phyloP scores from a whole-genome alignment of 2,797 vertebrate species.

The Acanthiza pusilla region DNA sequence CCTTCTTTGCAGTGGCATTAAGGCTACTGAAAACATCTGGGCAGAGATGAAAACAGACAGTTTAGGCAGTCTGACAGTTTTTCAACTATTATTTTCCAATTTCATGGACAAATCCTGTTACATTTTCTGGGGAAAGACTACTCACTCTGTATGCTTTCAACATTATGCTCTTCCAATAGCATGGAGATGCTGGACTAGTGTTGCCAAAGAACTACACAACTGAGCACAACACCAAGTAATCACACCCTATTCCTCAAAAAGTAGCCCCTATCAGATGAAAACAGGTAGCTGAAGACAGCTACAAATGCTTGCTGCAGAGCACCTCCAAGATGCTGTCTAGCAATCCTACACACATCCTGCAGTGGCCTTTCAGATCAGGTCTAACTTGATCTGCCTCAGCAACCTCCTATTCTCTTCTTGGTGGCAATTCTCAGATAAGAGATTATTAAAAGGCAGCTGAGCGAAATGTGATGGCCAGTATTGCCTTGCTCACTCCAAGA shows the following conservation, averaged over 20 bases:
- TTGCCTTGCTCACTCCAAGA: not conserved
- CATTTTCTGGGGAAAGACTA: not conserved
- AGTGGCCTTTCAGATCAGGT: not conserved
- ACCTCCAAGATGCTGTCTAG: not conserved
- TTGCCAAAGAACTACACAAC: not conserved
- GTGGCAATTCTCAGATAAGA: not conserved
- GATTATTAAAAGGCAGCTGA: not conserved
- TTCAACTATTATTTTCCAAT: not conserved
- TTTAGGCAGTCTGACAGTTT: not conserved
- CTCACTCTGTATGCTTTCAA: not conserved
- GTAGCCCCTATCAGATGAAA: not conserved
- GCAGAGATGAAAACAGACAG: not conserved
- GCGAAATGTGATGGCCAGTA: not conserved
- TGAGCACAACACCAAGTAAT: not conserved
- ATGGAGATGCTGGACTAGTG: not conserved
- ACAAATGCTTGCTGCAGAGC: not conserved
- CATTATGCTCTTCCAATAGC: not conserved
- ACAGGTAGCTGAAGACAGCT: not conserved
- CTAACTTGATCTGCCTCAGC: not conserved
- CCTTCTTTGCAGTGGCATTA: slow-evolving; percentile 25
- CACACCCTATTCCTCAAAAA: not conserved
- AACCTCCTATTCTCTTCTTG: not conserved
- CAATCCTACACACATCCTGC: not conserved
- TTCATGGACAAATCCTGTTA: not conserved
- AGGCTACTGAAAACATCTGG: slow-evolving; percentile 63